phyloP scores from a whole-genome alignment of 2,888 invertebrate species.

The Aspidiotus rigidus region DNA sequence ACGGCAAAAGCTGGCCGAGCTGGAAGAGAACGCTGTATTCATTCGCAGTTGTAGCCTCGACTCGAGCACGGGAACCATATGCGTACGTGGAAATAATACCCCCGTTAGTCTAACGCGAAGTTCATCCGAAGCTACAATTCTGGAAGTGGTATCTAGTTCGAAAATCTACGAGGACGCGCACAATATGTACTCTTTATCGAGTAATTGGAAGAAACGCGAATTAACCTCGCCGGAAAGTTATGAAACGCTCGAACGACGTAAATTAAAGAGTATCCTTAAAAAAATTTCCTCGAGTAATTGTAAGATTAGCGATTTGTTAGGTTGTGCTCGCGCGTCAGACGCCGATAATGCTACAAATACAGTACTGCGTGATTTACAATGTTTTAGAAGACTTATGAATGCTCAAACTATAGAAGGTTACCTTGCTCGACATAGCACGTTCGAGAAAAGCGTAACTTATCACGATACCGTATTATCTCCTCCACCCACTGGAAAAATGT shows the following conservation, averaged over 20 bases:
- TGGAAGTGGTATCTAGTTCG: conserved; percentile 47
- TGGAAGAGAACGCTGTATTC: conserved; percentile 52
- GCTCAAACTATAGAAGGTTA: conserved; percentile 82
- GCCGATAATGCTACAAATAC: conserved; percentile 10
- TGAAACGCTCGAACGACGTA: conserved; percentile 71
- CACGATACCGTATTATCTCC: conserved; percentile 78
- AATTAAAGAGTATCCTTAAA: conserved; percentile 75
- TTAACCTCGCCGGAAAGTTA: conserved; percentile 55
- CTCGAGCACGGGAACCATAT: conserved; percentile 42
- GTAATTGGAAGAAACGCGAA: conserved; percentile 3
- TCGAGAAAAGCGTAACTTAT: conserved; percentile 81
- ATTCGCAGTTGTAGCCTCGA: conserved; percentile 75
- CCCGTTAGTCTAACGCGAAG: conserved; percentile 54
- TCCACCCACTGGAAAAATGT: conserved; percentile 45
- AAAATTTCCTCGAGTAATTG: conserved; percentile 56
- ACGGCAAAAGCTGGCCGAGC: conserved; percentile 71
- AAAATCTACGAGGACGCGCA: not conserved
- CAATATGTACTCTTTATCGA: conserved; percentile 9
- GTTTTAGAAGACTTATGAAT: conserved; percentile 57
- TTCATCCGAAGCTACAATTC: conserved; percentile 71
- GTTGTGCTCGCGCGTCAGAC: not conserved
- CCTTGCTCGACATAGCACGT: conserved; percentile 76
- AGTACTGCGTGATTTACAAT: conserved; percentile 45
- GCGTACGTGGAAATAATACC: conserved; percentile 13
- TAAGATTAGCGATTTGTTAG: conserved; percentile 42